phyloP scores from a whole-genome alignment of 1,140 invertebrate species.

The Nasonia giraulti region DNA sequence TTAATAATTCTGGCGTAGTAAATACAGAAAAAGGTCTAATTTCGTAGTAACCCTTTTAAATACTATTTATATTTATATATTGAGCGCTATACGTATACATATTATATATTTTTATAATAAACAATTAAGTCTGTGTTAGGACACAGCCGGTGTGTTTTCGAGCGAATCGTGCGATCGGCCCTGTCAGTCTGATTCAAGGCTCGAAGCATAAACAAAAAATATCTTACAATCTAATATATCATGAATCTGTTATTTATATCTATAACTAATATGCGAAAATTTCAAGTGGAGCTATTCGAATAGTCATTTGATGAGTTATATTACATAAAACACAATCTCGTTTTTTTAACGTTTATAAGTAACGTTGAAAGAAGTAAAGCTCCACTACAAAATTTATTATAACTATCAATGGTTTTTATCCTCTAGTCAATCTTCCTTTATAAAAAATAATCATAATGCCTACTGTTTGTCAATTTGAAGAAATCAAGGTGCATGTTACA shows the following conservation, averaged over 20 bases:
- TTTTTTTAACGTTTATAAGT: neutral
- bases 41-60: neutral
- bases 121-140: neutral
- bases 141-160: neutral
- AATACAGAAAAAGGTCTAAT: conserved; percentile 17
- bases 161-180: neutral
- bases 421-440: neutral
- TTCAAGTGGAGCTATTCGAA: neutral
- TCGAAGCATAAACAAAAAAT: neutral
- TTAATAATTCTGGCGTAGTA: neutral
- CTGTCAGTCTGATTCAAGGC: neutral
- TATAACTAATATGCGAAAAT: neutral
- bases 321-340: neutral
- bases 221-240: neutral
- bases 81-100: neutral
- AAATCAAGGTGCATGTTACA: neutral
- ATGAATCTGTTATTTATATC: neutral
- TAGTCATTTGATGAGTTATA: no score
- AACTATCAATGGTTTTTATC: neutral
- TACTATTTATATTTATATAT: conserved; percentile 3
- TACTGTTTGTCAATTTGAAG: neutral
- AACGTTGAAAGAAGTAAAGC: neutral
- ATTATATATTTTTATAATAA: neutral
- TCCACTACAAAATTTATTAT: neutral
- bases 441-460: neutral